A percentile compares a stretch with the other conserved stretches of the same genome.
phyloP scores from a whole-genome alignment of 2,113 vertebrate species.

The Muntiacus reevesi region DNA sequence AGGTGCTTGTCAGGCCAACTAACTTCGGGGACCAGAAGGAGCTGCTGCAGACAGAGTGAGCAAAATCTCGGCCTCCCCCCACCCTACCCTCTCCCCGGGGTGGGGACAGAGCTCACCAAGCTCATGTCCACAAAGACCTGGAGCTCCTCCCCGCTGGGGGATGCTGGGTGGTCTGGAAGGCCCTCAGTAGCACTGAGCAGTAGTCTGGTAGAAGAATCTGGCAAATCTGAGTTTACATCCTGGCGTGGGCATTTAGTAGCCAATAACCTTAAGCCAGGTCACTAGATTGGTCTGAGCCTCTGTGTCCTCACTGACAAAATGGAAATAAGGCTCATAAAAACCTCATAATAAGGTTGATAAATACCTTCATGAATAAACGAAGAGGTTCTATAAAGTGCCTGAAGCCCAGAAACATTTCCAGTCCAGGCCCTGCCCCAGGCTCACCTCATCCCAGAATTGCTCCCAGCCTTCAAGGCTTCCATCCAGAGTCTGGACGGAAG shows the following conservation, averaged over 20 bases:
- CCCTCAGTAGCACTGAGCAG: neutral
- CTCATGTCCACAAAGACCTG: neutral
- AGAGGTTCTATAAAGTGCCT: neutral
- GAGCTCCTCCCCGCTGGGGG: neutral
- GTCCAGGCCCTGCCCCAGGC: neutral
- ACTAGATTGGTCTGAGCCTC: neutral
- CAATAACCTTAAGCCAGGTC: neutral
- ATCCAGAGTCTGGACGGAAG: neutral
- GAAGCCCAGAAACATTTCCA: neutral
- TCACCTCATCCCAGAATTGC: neutral
- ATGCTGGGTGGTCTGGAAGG: fast-evolving
- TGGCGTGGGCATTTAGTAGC: neutral
- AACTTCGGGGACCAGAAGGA: neutral
- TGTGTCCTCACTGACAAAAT: neutral
- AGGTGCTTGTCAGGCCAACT: neutral
- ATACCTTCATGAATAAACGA: neutral
- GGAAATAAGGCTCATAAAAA: neutral
- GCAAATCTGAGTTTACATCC: neutral
- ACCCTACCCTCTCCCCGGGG: fast-evolving
- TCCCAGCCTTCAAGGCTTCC: neutral
- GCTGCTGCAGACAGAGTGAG: neutral
- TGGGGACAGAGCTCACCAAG: neutral
- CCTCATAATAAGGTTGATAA: neutral
- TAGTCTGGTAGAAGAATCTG: neutral
- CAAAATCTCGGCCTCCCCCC: fast-evolving